phyloP scores from a whole-genome alignment of 2,888 invertebrate genomes.

The Lasioglossum leucozonium region DNA sequence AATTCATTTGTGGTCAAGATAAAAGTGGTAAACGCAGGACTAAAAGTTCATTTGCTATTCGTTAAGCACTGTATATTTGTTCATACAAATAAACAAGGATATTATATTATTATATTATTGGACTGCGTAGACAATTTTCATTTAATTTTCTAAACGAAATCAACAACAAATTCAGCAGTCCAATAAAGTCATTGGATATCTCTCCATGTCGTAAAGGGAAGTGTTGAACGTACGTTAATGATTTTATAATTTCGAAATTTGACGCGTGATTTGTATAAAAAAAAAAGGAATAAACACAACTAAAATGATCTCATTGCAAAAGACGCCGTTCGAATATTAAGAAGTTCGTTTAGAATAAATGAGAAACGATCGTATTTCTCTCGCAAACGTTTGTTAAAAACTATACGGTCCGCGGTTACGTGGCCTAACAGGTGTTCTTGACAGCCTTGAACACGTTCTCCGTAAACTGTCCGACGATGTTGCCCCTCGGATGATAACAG shows the following conservation, averaged over 20 bases:
- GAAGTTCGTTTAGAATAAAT: not conserved
- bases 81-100: not conserved
- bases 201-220: not conserved
- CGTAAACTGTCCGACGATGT: constrained; percentile 85
- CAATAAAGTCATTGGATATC: not conserved
- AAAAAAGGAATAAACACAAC: not conserved
- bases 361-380: not conserved
- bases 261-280: not conserved
- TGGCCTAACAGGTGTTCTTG: constrained; percentile 70
- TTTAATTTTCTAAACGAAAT: not conserved
- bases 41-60: not conserved
- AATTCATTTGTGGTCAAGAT: not conserved
- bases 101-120: not conserved
- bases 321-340: too few species aligned
- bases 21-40: not conserved
- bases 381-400: constrained; percentile 14
- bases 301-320: not conserved
- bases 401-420: constrained; percentile 6
- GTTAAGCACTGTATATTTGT: not conserved
- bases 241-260: not conserved
- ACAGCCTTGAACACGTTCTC: constrained; percentile 83
- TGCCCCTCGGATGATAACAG: constrained; percentile 88
- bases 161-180: not conserved
- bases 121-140: not conserved
- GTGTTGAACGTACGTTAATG: not conserved